A percentile compares a stretch with the other conserved stretches of the same genome.
phyloP scores from a whole-genome alignment of 2,888 invertebrate species.

The Amaurobius ferox region DNA sequence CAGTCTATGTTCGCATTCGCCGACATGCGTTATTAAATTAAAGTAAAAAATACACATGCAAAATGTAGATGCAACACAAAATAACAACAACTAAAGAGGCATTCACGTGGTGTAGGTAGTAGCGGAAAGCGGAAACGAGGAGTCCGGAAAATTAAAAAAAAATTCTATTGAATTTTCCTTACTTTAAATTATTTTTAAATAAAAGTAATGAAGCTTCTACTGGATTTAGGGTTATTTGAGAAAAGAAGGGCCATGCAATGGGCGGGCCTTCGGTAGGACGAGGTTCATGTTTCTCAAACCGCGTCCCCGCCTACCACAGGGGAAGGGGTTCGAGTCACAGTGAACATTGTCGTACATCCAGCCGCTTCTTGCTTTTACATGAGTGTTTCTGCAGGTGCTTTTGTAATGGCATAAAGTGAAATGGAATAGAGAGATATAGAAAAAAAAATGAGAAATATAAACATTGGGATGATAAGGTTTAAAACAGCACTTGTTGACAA shows the following conservation, averaged over 20 bases:
- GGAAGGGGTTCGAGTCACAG: constrained; percentile 27
- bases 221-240: constrained; percentile 37
- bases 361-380: constrained; percentile 26
- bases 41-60: background rate
- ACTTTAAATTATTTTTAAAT: constrained; percentile 38
- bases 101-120: constrained; percentile 63
- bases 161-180: background rate
- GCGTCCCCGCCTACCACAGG: constrained; percentile 51
- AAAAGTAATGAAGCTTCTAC: constrained; percentile 65
- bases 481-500: background rate
- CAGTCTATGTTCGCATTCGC: no score
- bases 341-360: constrained; percentile 2
- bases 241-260: constrained; percentile 52
- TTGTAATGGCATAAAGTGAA: background rate
- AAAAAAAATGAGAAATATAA: constrained; percentile 12
- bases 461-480: background rate
- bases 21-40: background rate
- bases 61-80: constrained; percentile 25
- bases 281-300: constrained; percentile 23
- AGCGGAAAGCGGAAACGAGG: constrained; percentile 69
- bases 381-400: constrained; percentile 45
- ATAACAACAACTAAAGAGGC: constrained; percentile 50
- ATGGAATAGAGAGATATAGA: constrained; percentile 10
- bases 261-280: constrained; percentile 17
- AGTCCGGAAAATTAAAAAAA: constrained; percentile 42